Evolutionary conservation across 1,140 invertebrate genomes (phyloP), one percentile per base, ranked within the genome.

Genomic region (Mamestra configurata): DNA sequence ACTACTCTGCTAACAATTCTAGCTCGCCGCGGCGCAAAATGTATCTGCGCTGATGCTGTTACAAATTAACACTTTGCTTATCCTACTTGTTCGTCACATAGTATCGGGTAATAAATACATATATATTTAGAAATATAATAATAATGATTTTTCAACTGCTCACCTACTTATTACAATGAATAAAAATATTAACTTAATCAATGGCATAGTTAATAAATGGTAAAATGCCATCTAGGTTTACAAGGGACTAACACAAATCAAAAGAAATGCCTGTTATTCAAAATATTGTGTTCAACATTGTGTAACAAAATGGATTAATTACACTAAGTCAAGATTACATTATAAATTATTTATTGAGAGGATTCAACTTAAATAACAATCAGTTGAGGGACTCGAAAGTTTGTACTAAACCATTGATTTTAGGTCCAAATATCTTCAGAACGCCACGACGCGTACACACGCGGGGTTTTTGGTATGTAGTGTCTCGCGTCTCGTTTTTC

Each of bases 361-460:
- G 68, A 70, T 71, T 70, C 27, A 51, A 53, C 68, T 53, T 70
- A 71, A 71, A 24, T 71, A 35, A 49, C 11, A 53, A 35, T 71
- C 68, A 18, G 68, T 75, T 18, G 51, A 43, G 53, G 53, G 18
- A 59, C 51, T 40, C 49, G 46, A 64, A 70, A 49, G 51, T 75
- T 75, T 75, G 71, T 75, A 75, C 71, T 75, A 75, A 55, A 75
- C 51, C 20, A 57, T 75, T 59, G 35, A 59, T 75, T 43, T 40
- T 43, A 57, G 49, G 66, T 49, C 27, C 35, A 75, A 59, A 57
- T 57, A 7, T 75, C 53, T 27, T 40, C 35, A 73, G 20, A 53
- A 40, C 51, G 53, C 51, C 53, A 15, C 22, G 11, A 24, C 64
- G 13, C 13, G 8, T 31, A 13, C 31, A 37, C 59, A 64, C n/a